A percentile compares a stretch with the other conserved stretches of the same genome.
Evolutionary conservation across 35 echinoderm and acorn worm species (phyloP).

Genomic region (Hemicentrotus pulcherrimus): DNA sequence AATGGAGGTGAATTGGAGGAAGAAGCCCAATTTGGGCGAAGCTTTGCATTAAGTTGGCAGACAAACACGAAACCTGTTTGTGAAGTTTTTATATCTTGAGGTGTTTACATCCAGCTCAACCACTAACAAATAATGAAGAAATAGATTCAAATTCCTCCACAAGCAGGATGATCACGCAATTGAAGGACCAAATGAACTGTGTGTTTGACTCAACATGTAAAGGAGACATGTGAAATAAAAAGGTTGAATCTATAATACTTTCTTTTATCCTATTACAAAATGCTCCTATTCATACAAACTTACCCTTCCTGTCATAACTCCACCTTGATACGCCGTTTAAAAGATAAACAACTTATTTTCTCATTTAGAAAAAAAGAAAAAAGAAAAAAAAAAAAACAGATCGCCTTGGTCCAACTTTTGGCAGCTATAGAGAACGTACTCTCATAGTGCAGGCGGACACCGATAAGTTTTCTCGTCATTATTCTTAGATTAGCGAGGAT

Average conservation of each 20-base stretch:
- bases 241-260: too few relatives aligned
- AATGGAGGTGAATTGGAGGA: neutral
- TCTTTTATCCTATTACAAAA: too few relatives aligned
- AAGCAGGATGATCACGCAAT: too few relatives aligned
- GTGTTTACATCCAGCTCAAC: neutral
- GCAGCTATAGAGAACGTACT: neutral
- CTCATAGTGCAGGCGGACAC: neutral
- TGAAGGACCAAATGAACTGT: neutral
- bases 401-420: too few relatives aligned
- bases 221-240: too few relatives aligned
- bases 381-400: too few relatives aligned
- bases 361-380: neutral
- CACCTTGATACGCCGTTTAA: neutral
- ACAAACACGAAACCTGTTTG: neutral
- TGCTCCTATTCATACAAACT: too few relatives aligned
- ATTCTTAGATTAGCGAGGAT: conserved; percentile 19
- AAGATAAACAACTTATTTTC: neutral
- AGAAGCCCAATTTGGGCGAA: neutral
- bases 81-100: neutral
- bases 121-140: neutral
- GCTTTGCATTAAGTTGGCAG: conserved; percentile 38
- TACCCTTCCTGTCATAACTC: neutral
- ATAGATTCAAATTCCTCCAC: neutral
- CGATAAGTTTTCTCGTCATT: neutral
- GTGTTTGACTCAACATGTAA: neutral